Evolutionary conservation across 1,140 invertebrate genomes (phyloP).

Genomic region (Aphidius gifuensis): DNA sequence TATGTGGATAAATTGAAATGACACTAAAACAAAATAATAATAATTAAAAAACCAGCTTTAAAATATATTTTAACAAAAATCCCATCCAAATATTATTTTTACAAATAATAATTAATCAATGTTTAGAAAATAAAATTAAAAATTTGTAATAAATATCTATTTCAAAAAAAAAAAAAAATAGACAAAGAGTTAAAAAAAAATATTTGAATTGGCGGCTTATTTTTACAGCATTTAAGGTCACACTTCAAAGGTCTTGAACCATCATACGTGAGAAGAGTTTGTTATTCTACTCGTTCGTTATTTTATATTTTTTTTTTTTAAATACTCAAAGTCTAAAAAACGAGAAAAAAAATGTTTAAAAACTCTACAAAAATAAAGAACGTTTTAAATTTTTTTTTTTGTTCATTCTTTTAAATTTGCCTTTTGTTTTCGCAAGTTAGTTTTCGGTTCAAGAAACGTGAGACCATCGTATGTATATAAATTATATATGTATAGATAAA

Average conservation of each 20-base stretch:
- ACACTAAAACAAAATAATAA: slow-evolving; percentile 2
- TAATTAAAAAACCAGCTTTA: slow-evolving; percentile 3
- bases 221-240: slow-evolving; percentile 7
- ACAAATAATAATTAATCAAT: too few relatives aligned
- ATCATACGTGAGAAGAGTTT: slow-evolving; percentile 8
- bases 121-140: too few relatives aligned
- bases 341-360: too few relatives aligned
- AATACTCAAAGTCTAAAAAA: neutral
- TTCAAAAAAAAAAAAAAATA: slow-evolving; percentile 3
- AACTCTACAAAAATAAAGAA: too few relatives aligned
- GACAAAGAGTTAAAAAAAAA: neutral
- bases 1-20: slow-evolving; percentile 9
- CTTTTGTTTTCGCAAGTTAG: slow-evolving; percentile 7
- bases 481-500: too few relatives aligned
- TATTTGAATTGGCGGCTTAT: neutral
- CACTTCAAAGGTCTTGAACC: slow-evolving; percentile 5
- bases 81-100: too few relatives aligned
- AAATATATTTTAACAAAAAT: neutral
- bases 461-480: neutral
- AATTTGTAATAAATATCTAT: slow-evolving; percentile 4
- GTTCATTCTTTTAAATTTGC: neutral
- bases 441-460: slow-evolving; percentile 10
- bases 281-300: neutral
- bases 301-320: neutral
- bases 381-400: too few relatives aligned